phyloP scores from a whole-genome alignment of 2,113 vertebrate genomes.

The Pelusios castaneus region DNA sequence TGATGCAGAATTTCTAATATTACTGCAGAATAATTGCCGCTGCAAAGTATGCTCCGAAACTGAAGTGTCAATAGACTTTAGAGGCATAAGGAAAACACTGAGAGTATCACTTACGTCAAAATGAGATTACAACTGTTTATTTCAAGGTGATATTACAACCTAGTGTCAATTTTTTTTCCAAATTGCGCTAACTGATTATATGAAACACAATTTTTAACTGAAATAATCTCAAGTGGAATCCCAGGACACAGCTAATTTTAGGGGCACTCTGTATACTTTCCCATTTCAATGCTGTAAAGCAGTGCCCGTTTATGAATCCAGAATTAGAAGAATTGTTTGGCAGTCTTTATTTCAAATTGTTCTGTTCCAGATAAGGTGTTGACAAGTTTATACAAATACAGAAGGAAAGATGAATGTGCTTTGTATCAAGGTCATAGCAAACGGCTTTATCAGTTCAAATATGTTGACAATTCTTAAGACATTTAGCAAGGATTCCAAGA shows the following conservation, averaged over 20 bases:
- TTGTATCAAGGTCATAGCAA: slow-evolving; percentile 4
- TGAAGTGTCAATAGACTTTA: rapidly evolving
- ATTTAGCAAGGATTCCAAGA: neutral
- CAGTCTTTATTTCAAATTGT: neutral
- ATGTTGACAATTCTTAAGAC: neutral
- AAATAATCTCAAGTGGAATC: slow-evolving; percentile 11
- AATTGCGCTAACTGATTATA: neutral
- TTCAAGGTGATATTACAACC: neutral
- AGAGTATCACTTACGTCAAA: neutral
- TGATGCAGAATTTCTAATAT: neutral
- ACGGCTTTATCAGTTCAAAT: neutral
- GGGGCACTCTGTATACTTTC: neutral
- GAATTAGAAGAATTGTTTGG: neutral
- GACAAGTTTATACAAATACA: neutral
- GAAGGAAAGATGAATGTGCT: neutral
- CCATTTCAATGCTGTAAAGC: neutral
- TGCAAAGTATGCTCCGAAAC: neutral
- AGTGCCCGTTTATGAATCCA: neutral
- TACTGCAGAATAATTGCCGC: neutral
- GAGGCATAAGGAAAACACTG: neutral
- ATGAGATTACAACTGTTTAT: neutral
- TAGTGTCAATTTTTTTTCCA: neutral
- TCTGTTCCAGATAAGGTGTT: neutral
- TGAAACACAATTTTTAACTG: neutral
- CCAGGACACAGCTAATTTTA: neutral